Base-by-base conservation (phyloP, 2,888 invertebrate species). In the Drosophila limbata region DNA sequence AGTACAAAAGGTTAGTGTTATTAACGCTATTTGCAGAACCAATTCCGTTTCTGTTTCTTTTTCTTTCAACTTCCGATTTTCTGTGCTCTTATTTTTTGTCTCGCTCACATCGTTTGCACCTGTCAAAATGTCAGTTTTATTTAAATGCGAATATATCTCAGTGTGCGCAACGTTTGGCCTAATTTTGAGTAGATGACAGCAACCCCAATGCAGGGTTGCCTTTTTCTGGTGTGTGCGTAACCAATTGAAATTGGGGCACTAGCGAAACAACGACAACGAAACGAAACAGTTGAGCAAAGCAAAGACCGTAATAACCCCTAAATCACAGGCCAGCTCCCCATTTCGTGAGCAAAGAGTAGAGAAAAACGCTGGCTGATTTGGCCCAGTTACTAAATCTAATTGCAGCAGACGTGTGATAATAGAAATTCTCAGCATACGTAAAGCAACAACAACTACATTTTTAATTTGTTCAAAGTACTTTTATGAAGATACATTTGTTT, bases 201-300 rank as follows among this genome's bases (percentile, higher is more conserved):
- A 80, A 73, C 81, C 79, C 68, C 71, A 59, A 69, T 51, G 72
- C 78, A 83, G 88, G 84, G 88, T 85, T 81, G 51, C 44, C 55
- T 59, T 65, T 61, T 68, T 59, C 19, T 52, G 45, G 51, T 68
- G 80, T 79, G 81, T 85, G 88, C 88, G 88, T 83, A 88, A 88
- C 88, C 89, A 88, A 84, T 88, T 88, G 87, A 81, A 84, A 84
- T 84, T 84, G 83, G 83, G 83, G 87, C 83, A 83, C 81, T 81
- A 69, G 73, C 77, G 61, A 78, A 84, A 79, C 65, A 53, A 78
- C 65, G 56, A 66, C 72, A 33, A 50, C 50, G 50, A 35, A 13
- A 50, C 50, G 89, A 88, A 88, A 62, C 73, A 68, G 89, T 73
- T 73, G 86, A 89, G 88, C 88, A 85, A 85, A 89, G 84, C 88